Evolutionary conservation across 2,797 vertebrate genomes (phyloP), one percentile per base, ranked within the genome.

Genomic region (Urophycis tenuis): DNA sequence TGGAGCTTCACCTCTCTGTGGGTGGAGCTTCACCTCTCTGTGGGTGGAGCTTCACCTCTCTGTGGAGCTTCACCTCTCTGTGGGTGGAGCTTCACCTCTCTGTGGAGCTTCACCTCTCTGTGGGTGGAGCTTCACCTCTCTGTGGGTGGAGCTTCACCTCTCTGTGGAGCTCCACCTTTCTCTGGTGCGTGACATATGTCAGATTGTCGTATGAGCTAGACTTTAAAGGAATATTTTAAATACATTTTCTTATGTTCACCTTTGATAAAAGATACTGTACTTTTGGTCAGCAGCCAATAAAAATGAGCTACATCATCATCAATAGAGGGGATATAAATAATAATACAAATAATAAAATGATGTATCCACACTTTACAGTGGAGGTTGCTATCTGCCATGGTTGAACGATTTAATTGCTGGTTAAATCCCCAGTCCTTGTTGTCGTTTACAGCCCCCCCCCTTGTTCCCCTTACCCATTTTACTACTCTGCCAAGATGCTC

Each of bases 401-500:
- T 45, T 39, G 25, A 31, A 5, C 2, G 1, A 31, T 53, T 60
- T 74, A 71, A 71, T 71, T 71, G 69, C 69, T 31, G 67, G 69
- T 71, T 49, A 53, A 32, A 30, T 74, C 45, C 45, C 9, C 36
- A 45, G 11, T 53, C 39, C 19, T 25, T 49, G 7, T 45, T 45
- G 35, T 49, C 17, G 17, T 19, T 49, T 49, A 49, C 41, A 35
- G 8, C 19, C n/a, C 5, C 0, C 19, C 19, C 30, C 64, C 72
- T 72, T n/a, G 35, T 22, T 72, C 74, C 74, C 82, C 77, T 22
- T 76, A 76, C 78, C 81, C 60, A 29, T 64, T 11, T 29, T n/a
- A 64, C 60, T 12, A 1, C 25, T 70, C 79, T 78, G 83, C 83
- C 85, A 82, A 83, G 78, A 82, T 77, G 41, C 70, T 74, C 74